Conservation (phyloP, 2,113 vertebrate species). For the Thinocorus orbignyianus region DNA sequence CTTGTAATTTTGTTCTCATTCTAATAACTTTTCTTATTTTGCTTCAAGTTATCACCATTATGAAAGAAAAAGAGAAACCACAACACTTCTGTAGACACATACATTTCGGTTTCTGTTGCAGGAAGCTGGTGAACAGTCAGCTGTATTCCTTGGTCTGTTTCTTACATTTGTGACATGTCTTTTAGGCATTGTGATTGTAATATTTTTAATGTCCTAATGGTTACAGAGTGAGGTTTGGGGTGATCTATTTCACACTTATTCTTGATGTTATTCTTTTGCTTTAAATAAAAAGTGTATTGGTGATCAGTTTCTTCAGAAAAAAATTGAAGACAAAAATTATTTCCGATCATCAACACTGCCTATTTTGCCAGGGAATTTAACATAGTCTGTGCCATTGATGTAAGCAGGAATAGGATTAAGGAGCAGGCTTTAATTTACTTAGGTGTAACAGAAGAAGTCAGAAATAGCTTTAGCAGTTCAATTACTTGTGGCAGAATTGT, state of each 20-base stretch:
- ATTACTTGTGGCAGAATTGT: neutral
- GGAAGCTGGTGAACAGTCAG: neutral
- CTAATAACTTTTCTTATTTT: neutral
- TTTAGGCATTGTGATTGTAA: neutral
- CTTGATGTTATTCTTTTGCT: neutral
- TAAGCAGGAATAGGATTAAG: neutral
- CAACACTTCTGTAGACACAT: neutral
- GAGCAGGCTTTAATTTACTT: constrained; percentile 2
- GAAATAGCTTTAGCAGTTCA: neutral
- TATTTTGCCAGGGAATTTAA: neutral
- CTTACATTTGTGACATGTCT: neutral
- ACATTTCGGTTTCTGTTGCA: accelerated
- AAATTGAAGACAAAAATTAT: neutral
- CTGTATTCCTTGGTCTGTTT: neutral
- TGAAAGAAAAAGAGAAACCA: neutral
- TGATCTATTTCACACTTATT: neutral
- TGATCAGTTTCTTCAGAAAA: neutral
- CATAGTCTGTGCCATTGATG: neutral
- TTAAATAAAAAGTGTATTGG: neutral
- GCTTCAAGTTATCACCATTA: neutral
- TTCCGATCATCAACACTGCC: accelerated
- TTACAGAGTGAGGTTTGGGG: neutral
- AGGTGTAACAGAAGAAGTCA: neutral
- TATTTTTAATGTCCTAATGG: neutral
- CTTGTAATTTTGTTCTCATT: neutral